Evolutionary conservation across 2,797 vertebrate genomes (phyloP).

Genomic region (Streptopelia turtur): DNA sequence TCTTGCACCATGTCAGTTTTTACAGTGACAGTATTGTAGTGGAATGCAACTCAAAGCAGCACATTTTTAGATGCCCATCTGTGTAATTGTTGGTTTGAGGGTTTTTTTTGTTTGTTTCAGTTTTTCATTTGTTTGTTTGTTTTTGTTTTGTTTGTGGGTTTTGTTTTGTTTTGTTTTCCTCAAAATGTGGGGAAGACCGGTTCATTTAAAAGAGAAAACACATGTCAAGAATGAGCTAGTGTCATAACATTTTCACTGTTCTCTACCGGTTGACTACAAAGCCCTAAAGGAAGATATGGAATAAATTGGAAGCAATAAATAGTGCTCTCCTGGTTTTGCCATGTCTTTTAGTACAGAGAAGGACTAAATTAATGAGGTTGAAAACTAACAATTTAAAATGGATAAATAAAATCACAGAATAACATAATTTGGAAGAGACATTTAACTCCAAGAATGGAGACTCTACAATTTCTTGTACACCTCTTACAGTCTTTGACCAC

Average conservation of each 20-base stretch:
- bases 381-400: not conserved
- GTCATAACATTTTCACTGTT: slow-evolving; percentile 7
- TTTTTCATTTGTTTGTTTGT: not conserved
- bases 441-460: not conserved
- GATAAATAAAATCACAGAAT: not conserved
- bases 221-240: not conserved
- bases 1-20: slow-evolving; percentile 5
- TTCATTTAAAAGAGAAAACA: slow-evolving; percentile 33
- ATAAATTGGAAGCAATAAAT: not conserved
- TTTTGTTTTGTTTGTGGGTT: not conserved
- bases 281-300: not conserved
- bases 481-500: not conserved
- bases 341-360: not conserved
- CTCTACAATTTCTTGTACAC: not conserved
- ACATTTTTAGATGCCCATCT: slow-evolving; percentile 18
- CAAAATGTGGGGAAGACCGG: not conserved
- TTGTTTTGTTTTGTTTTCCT: too few species aligned
- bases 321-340: not conserved
- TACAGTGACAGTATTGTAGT: not conserved
- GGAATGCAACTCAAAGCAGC: not conserved
- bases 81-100: not conserved
- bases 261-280: not conserved
- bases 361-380: not conserved
- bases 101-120: too few species aligned
- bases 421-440: not conserved